Conservation (phyloP, 2,888 invertebrate species). For the Eupithecia centaureata region DNA sequence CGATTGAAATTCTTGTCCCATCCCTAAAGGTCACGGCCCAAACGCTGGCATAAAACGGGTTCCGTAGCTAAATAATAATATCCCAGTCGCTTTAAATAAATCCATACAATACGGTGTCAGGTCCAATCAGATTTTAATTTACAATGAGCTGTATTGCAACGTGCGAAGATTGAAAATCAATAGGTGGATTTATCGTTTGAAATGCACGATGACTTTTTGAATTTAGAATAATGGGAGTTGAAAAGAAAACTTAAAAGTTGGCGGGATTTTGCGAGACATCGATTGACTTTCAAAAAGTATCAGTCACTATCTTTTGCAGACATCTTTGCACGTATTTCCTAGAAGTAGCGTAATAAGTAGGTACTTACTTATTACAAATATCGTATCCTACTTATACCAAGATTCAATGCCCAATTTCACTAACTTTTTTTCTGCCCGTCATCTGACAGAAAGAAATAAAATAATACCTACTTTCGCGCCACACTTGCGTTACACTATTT, state of each 20-base stretch:
- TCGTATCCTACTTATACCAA: no score
- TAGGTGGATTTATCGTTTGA: background rate
- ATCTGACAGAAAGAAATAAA: no score
- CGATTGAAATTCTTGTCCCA: background rate
- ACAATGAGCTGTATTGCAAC: conserved; percentile 8
- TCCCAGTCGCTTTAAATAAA: conserved; percentile 46
- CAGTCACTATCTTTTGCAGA: no score
- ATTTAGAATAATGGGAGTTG: conserved; percentile 7
- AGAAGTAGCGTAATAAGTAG: no score
- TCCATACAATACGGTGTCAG: conserved; percentile 13
- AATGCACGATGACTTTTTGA: conserved; percentile 6
- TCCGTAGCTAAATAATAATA: conserved; percentile 74
- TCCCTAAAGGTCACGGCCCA: conserved; percentile 79
- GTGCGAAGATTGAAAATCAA: conserved; percentile 7
- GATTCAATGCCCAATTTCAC: no score
- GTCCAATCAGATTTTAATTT: conserved; percentile 11
- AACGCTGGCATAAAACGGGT: conserved; percentile 72
- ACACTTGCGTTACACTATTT: no score
- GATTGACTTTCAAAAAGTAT: background rate
- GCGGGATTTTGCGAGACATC: background rate
- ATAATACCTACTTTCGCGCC: no score
- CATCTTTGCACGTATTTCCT: no score
- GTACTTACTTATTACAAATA: no score
- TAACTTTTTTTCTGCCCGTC: no score
- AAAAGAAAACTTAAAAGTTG: conserved; percentile 1